Base-by-base conservation (phyloP, 2,797 vertebrate genomes). In the Protosalanx chinensis region DNA sequence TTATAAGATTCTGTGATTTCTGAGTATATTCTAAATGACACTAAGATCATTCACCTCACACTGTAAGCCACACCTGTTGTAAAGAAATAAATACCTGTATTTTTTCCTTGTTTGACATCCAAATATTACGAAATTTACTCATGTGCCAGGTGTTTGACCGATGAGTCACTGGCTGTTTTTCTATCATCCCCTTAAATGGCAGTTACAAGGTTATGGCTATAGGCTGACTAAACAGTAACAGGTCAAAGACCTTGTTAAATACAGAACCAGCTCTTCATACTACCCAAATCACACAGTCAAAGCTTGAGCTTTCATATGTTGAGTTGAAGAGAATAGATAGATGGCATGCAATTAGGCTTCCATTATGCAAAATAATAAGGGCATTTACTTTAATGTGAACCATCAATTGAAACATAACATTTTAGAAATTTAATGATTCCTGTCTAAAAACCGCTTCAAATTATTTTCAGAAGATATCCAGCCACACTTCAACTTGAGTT, bases 171-270 rank as follows among this genome's bases (percentile, higher is more conserved):
- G 3, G 59, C 59, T 56, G 30, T 70, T 60, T 41, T 71, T 37
- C 72, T 46, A 59, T 58, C 30, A 2, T 15, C 32, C 67, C 58
- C 27, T 72, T 73, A 73, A 77, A 80, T 79, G 76, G 67, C 71
- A 72, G 49, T 62, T 35, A 49, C 78, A 73, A 85, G 80, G 84
- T 67, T 70, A 65, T 23, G 59, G 29, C 64, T 13, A 80, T 13
- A 80, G 74, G 73, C 78, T 84, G 79, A 80, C 71, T 83, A 91
- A 90, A 90, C 82, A 94, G 78, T 93, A 93, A 93, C 93, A 3
- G 91, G 91, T 92, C 90, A 93, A 89, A 87, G 92, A 90, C 89
- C 91, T 77, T 76, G 79, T 85, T 53, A 35, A 10, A 64, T 37
- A 16, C 7, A 72, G 30, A 13, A 16, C 23, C 23, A 27, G 64